phyloP scores from a whole-genome alignment of 2,113 vertebrate species.

The Phasianus colchicus region DNA sequence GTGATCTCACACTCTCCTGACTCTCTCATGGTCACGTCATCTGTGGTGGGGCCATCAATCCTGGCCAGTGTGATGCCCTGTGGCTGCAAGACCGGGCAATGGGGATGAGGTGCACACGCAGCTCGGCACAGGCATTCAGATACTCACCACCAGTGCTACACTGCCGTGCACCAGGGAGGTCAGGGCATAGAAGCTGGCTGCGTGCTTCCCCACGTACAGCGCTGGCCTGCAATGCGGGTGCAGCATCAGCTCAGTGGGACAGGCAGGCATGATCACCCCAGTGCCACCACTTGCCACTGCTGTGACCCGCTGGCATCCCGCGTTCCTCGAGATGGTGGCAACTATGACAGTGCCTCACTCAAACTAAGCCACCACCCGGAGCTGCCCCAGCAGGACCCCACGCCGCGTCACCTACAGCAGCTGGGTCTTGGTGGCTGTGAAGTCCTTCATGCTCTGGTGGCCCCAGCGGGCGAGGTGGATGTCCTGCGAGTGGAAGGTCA shows the following conservation, averaged over 20 bases:
- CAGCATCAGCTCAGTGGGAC: neutral
- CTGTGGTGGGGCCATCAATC: constrained; percentile 88
- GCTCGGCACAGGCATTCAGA: neutral
- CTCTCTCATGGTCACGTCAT: constrained; percentile 88
- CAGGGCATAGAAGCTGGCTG: constrained; percentile 90
- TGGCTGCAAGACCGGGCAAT: constrained; percentile 76
- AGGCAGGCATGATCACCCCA: fast-evolving
- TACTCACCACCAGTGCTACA: constrained; percentile 86
- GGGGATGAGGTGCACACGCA: neutral
- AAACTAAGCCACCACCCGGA: neutral
- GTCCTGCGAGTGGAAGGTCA: constrained; percentile 88
- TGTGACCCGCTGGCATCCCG: neutral
- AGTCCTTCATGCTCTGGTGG: constrained; percentile 82
- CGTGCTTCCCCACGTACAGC: constrained; percentile 91
- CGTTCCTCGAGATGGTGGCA: neutral
- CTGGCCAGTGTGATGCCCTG: constrained; percentile 88
- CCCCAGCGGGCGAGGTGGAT: constrained; percentile 86
- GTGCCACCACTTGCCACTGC: fast-evolving
- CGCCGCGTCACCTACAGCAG: constrained; percentile 83
- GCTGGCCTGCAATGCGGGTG: constrained; percentile 81
- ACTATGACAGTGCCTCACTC: neutral
- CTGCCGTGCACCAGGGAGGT: constrained; percentile 91
- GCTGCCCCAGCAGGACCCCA: too few relatives aligned
- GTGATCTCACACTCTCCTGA: constrained; percentile 90
- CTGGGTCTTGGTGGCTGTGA: constrained; percentile 84